These are phyloP conservation scores for Tenthredo livida DNA, from an alignment of 2,888 invertebrate species.

Conservation along the genomic window DNA sequence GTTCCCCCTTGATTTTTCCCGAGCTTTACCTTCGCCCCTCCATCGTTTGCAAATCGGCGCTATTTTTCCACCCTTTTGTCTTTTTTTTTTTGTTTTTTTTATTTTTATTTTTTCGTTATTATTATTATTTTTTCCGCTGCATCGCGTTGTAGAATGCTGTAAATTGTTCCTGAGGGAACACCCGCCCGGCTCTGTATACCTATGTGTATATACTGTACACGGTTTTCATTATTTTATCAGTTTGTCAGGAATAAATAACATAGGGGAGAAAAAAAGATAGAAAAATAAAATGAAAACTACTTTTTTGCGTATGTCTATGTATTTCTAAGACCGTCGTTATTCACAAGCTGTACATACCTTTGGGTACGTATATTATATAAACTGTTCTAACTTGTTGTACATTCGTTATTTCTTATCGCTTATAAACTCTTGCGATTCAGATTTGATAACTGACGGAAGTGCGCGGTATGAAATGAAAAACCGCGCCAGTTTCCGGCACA, in stretches of 20 bases:
- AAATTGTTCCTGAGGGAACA: neutral
- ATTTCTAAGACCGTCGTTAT: neutral
- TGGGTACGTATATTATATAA: neutral
- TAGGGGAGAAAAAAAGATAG: neutral
- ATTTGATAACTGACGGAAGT: neutral
- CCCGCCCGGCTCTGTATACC: neutral
- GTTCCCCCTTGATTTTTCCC: neutral
- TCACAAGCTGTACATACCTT: neutral
- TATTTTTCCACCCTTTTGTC: neutral
- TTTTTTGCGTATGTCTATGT: neutral
- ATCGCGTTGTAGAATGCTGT: slow-evolving; percentile 10
- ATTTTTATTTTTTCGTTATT: neutral
- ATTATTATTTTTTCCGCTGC: neutral
- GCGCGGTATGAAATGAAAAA: neutral
- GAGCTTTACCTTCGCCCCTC: neutral
- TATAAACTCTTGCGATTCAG: neutral
- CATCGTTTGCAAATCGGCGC: neutral
- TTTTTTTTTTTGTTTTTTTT: neutral
- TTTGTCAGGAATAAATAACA: neutral
- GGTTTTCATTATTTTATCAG: slow-evolving; percentile 18
- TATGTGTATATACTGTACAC: neutral
- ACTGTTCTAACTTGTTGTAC: neutral
- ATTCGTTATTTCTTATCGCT: neutral
- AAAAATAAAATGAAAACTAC: neutral
- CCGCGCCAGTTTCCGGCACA: neutral